Evolutionary conservation across 2,113 vertebrate species (phyloP), one percentile per base, ranked within the genome.

Genomic region (Tachysurus fulvidraco): DNA sequence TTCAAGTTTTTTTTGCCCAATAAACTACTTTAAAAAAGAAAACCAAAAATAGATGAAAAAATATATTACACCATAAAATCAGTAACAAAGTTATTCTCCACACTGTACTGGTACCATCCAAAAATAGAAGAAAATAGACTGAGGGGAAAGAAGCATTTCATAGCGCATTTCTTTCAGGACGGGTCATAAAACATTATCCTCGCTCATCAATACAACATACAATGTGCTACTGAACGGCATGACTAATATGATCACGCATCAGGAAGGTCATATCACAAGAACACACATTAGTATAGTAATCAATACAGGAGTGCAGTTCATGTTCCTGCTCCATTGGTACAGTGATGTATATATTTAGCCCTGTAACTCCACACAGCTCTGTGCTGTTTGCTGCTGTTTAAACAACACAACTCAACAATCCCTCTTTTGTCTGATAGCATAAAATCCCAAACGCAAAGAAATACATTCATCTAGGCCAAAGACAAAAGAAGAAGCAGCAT

Each of bases 261-360:
- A 46, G 57, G 57, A 4, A 78, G 57, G 44, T 82, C 57, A 73
- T 12, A 54, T 71, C 65, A 84, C 65, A 84, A 17, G 52, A 71
- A 57, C 83, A 84, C 64, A 55, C 28, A 55, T 30, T 41, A 54
- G 7, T n/a, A 21, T n/a, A 28, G 50, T 23, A 77, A 64, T 81
- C 64, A 59, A 59, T 59, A 71, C 13, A 80, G 5, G 2, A 23
- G 30, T 50, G 64, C 81, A 71, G 85, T 57, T n/a, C 85, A 69
- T 46, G 52, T 86, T 81, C 28, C 55, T 12, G 10, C 41, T 78
- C 41, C 12, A 54, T 65, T 30, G 28, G 17, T 85, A 79, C n/a
- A 54, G 57, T 60, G 44, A 76, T 52, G n/a, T 62, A 85, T 62
- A 77, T 57, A 85, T 41, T 79, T 54, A 79, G 25, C 59, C 7